Evolutionary conservation across 2,113 vertebrate genomes (phyloP).

Genomic region (Mustela nigripes): DNA sequence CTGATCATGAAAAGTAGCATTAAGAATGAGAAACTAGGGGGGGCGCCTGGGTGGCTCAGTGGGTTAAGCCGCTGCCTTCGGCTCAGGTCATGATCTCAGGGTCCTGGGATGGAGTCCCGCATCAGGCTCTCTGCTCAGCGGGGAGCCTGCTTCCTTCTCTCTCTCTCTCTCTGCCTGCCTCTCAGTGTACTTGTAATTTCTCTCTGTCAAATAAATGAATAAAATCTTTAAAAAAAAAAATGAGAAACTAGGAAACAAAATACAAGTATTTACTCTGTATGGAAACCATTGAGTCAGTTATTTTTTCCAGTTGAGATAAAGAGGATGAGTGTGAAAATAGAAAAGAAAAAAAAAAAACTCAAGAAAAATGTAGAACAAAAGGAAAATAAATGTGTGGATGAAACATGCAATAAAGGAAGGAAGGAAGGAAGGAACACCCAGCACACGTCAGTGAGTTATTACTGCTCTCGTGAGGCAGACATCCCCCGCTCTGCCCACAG

Average conservation of each 20-base stretch:
- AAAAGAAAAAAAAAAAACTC: conserved; percentile 17
- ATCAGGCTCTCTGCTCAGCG: too few species aligned
- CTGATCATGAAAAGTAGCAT: background rate
- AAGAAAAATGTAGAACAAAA: conserved; percentile 37
- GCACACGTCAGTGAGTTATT: background rate
- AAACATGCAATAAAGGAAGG: conserved; percentile 2
- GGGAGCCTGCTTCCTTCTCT: too few species aligned
- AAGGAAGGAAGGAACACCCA: too few species aligned
- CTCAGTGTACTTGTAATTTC: too few species aligned
- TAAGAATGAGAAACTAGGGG: background rate
- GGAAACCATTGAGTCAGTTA: conserved; percentile 1
- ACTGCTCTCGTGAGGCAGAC: background rate
- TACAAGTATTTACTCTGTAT: background rate
- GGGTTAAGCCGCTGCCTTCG: too few species aligned
- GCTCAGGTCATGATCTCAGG: too few species aligned
- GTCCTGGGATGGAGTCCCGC: too few species aligned
- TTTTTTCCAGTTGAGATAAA: conserved; percentile 32
- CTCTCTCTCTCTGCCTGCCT: too few species aligned
- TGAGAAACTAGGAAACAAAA: background rate
- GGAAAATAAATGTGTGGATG: background rate
- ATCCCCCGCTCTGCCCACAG: background rate
- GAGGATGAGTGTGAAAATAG: background rate
- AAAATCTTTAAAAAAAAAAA: too few species aligned
- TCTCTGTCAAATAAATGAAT: too few species aligned
- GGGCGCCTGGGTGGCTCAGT: too few species aligned